Percentiles rank a stretch among this genome's conserved stretches.
Evolutionary conservation across 2,113 vertebrate genomes (phyloP).

Genomic region (Carlito syrichta): DNA sequence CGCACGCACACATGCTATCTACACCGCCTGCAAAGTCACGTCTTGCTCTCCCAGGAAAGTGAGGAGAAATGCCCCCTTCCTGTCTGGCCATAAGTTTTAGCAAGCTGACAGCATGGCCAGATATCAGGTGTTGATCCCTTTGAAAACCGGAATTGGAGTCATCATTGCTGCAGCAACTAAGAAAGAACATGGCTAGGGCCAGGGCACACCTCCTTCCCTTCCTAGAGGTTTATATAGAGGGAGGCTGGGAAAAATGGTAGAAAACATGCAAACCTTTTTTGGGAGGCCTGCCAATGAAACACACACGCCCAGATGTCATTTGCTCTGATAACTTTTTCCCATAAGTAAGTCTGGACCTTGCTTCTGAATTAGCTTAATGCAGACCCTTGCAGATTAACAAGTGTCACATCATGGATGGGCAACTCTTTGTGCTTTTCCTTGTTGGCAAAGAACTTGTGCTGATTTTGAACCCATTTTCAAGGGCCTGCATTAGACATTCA

Average conservation of each 20-base stretch:
- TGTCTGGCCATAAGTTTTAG: not conserved
- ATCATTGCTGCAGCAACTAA: not conserved
- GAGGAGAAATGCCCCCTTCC: not conserved
- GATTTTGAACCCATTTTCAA: not conserved
- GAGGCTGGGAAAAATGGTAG: not conserved
- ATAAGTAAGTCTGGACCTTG: not conserved
- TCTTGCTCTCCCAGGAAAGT: not conserved
- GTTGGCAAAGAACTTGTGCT: not conserved
- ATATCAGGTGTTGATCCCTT: not conserved
- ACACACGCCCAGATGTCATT: too few relatives aligned
- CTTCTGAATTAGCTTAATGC: not conserved
- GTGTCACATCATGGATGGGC: not conserved
- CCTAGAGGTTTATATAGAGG: not conserved
- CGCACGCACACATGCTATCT: not conserved
- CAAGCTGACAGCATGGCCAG: not conserved
- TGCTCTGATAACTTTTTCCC: too few relatives aligned
- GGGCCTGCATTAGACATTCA: not conserved
- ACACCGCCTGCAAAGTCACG: not conserved
- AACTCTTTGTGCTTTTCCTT: not conserved
- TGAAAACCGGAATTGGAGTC: not conserved
- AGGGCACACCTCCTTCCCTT: not conserved
- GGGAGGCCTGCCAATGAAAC: not conserved
- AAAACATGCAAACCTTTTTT: not conserved
- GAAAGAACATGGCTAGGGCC: not conserved
- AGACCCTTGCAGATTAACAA: too few relatives aligned